Evolutionary conservation across 2,888 invertebrate species (phyloP), one percentile per base, ranked within the genome.

Genomic region (Cerastis leucographa): DNA sequence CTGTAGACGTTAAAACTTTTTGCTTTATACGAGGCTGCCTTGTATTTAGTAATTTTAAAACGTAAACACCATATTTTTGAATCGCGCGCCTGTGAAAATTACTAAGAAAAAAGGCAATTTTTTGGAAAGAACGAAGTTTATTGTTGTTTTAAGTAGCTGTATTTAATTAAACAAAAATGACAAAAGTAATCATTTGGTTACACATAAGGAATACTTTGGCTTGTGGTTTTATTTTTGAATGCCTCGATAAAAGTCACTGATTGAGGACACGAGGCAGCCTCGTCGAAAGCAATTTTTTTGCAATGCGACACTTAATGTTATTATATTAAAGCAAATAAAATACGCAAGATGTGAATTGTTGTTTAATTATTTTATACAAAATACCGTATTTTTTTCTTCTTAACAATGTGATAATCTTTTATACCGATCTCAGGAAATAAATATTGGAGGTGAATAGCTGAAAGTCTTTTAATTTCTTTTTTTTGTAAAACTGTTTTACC

Each of bases 351-450:
- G 66, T 81, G 71, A 80, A 69, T 75, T 72, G 84, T 83, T 84
- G 81, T 87, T 85, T 83, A 81, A 83, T 87, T 88, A 78, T 85
- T 85, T 86, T 84, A 71, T 83, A 85, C 83, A 78, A 77, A 80
- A 81, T 76, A 84, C 78, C 83, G 79, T 35, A 35, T 35, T 67
- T 72, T 67, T 73, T 85, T 71, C n/a, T 68, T 69, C 70, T 72
- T 67, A 70, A 78, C 71, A 74, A 75, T 85, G 84, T 84, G 85
- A 83, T 85, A 82, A 44, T 65, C n/a, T 64, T 84, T 77, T 78
- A 67, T 71, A 87, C 70, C 78, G 85, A 87, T 88, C 89, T 89
- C 88, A 84, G 74, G 76, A 89, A 89, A 88, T 83, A 89, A 89
- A 86, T 75, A 71, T 73, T 79, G 78, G 71, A 80, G 62, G 67